Base-by-base conservation (phyloP, 2,888 invertebrate species). In the Phorcus lineatus region DNA sequence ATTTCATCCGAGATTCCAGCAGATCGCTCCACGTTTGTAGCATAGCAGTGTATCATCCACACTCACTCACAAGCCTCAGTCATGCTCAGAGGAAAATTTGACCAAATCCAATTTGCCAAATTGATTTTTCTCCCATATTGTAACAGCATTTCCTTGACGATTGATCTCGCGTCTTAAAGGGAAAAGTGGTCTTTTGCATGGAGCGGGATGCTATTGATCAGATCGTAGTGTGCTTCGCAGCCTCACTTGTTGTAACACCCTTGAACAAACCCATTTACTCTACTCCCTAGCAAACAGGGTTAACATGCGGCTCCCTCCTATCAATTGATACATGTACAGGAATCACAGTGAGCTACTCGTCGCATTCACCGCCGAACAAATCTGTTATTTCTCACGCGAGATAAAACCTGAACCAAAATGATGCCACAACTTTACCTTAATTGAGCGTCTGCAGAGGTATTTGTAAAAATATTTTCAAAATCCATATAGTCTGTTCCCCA, bases 81-180 rank as follows among this genome's bases (percentile, higher is more conserved):
- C 80, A 54, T 40, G 67, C 80, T 80, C 36, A 75, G 47, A 76
- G 53, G 80, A 77, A 77, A 80, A 82, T 80, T 76, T 82, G 78
- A 47, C 74, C 66, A 57, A 78, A 80, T 57, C 82, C 79, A 80
- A 82, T 82, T 82, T 77, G 76, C 55, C 76, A 70, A 80, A 82
- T 82, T 78, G 80, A 76, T 82, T 78, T 70, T 67, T 55, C 74
- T 24, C 66, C 70, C 80, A 80, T 82, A 82, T 82, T 82, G 82
- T 82, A 80, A 80, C 74, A 78, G 80, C 76, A 75, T 80, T 82
- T 80, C 70, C 78, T 67, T 75, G 78, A 74, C 62, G 78, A 82
- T 80, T 80, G 80, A 80, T 82, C 78, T 57, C 31, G 54, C 76
- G 76, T 76, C 53, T 76, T 76, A 76, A 76, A 55, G 54, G 76